Conservation (phyloP, 2,888 invertebrate genomes). For the Drosophila demipolita region DNA sequence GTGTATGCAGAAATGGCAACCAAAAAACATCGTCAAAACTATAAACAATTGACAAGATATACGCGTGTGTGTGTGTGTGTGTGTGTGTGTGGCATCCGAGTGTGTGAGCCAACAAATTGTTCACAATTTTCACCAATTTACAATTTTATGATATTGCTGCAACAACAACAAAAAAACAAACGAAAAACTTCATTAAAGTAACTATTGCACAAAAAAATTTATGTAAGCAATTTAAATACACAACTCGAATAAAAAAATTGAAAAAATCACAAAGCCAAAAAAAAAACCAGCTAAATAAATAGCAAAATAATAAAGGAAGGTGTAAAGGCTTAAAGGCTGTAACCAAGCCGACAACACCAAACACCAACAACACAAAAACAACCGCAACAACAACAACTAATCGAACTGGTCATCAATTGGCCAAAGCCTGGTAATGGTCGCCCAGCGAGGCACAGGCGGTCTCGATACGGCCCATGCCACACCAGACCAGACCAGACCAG, state of each 20-base stretch:
- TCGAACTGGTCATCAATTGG: constrained; percentile 82
- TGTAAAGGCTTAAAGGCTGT: constrained; percentile 73
- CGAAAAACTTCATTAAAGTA: constrained; percentile 73
- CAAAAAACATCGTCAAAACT: constrained; percentile 38
- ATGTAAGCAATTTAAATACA: constrained; percentile 78
- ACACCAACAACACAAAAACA: constrained; percentile 23
- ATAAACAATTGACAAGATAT: constrained; percentile 53
- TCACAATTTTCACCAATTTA: constrained; percentile 76
- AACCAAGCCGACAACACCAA: constrained; percentile 51
- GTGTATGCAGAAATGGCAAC: constrained; percentile 6
- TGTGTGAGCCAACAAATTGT: constrained; percentile 63
- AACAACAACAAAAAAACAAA: constrained; percentile 21
- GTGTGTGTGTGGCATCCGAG: constrained; percentile 28
- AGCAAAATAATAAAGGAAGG: constrained; percentile 77
- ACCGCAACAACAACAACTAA: constrained; percentile 65
- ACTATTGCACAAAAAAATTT: constrained; percentile 73
- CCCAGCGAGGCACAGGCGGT: constrained; percentile 55
- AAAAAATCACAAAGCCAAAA: constrained; percentile 36
- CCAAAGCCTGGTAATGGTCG: constrained; percentile 74
- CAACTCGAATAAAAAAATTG: constrained; percentile 29
- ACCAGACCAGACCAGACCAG: constrained; percentile 25
- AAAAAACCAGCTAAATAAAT: constrained; percentile 58
- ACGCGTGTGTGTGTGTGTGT: constrained; percentile 12
- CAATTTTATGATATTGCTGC: constrained; percentile 67
- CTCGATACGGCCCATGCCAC: constrained; percentile 43